Base-by-base conservation (phyloP, 2,797 vertebrate genomes). In the Alcedo quadribrachys region DNA sequence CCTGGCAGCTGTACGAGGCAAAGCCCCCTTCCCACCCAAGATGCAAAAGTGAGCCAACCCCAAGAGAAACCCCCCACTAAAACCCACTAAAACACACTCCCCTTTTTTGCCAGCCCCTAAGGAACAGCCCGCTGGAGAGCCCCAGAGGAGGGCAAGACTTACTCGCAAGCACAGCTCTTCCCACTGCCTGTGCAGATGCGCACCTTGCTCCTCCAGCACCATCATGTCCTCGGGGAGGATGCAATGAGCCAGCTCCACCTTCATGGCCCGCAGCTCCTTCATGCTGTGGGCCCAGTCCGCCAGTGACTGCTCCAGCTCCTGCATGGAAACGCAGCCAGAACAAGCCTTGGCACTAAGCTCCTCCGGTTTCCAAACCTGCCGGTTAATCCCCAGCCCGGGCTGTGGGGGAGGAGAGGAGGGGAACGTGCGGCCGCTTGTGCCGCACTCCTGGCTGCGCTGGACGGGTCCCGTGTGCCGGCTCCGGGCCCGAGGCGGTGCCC, bases 111-210 rank as follows among this genome's bases (percentile, higher is more conserved):
- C 79, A 16, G 30, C n/a, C 45, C 61, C 76, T 3, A 6, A 6
- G 0, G 28, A 70, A 35, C 48, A 32, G 1, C 68, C 73, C n/a
- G 1, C 73, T 80, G 3, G 5, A 21, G 30, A 57, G 15, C 9
- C 51, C 10, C 35, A 0, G 24, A 18, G 40, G 9, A 57, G 18
- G 16, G 0, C 0, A 20, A 12, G 60, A 97, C 98, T 98, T 51
- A 99, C 99, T 96, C 98, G 96, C 12, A 98, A 85, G 92, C 98
- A 99, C 48, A 99, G 98, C 94, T 99, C 99, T 95, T 99, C 99
- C 99, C 99, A 99, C 95, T 99, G 99, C 82, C 98, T 93, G 97
- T 98, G 98, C 91, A 99, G 92, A 81, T 98, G 98, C 46, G 98
- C 98, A 51, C 98, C 98, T 94, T 98, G 98, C 90, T 99, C 98